Evolutionary conservation across 2,888 invertebrate species (phyloP).

Genomic region (Cephonodes hylas): DNA sequence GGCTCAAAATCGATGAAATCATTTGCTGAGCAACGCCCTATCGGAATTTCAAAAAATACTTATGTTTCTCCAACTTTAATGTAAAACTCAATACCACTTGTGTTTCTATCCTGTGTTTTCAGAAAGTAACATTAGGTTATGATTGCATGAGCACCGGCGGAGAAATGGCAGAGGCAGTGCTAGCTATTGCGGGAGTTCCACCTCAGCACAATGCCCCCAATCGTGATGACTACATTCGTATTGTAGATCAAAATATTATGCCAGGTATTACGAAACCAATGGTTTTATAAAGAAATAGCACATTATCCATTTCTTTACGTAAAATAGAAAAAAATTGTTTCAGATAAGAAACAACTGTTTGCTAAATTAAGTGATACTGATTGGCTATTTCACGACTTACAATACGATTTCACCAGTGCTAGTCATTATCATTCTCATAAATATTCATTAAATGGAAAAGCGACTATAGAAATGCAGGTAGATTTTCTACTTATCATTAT

Average conservation of each 20-base stretch:
- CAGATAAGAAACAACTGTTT: slow-evolving; percentile 54
- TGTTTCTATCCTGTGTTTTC: slow-evolving; percentile 7
- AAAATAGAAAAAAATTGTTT: slow-evolving; percentile 20
- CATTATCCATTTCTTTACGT: neutral
- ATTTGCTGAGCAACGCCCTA: no score
- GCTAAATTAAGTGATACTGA: slow-evolving; percentile 37
- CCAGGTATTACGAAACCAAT: slow-evolving; percentile 48
- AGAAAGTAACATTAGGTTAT: slow-evolving; percentile 62
- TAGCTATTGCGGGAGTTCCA: slow-evolving; percentile 61
- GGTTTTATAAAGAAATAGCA: no score
- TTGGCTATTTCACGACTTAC: slow-evolving; percentile 56
- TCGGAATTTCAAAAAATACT: no score
- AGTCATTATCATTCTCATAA: slow-evolving; percentile 52
- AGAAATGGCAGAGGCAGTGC: slow-evolving; percentile 47
- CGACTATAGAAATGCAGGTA: slow-evolving; percentile 51
- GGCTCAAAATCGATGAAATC: no score
- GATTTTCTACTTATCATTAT: neutral
- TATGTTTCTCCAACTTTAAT: no score
- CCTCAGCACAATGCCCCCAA: slow-evolving; percentile 64
- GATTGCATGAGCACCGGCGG: slow-evolving; percentile 48
- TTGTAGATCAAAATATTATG: slow-evolving; percentile 47
- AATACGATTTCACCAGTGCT: slow-evolving; percentile 57
- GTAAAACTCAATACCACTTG: no score
- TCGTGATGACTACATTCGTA: slow-evolving; percentile 44
- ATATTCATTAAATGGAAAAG: slow-evolving; percentile 49